Conservation (phyloP, 2,797 vertebrate species). For the Platalea minor region DNA sequence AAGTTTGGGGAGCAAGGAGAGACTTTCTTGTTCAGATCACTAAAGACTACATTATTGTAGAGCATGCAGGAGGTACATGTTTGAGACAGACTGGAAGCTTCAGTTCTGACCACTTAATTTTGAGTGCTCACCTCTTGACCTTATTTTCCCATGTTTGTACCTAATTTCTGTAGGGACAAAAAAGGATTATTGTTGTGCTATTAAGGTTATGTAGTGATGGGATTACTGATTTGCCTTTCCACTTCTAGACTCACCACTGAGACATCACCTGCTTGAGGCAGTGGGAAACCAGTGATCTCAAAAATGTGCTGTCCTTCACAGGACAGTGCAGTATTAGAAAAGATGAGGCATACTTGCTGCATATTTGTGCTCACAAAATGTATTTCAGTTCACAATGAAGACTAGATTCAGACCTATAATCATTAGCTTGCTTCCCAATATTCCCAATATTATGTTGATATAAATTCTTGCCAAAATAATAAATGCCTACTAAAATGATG, state of each 20-base stretch:
- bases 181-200: background rate
- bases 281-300: background rate
- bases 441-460: background rate
- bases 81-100: background rate
- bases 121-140: background rate
- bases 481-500: background rate
- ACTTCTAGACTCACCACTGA: background rate
- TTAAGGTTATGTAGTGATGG: background rate
- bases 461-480: background rate
- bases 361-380: background rate
- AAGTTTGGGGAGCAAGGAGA: background rate
- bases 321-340: background rate
- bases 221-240: background rate
- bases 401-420: background rate
- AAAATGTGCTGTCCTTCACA: background rate
- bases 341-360: background rate
- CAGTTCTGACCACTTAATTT: background rate
- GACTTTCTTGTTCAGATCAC: background rate
- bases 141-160: background rate
- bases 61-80: background rate
- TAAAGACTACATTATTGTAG: background rate
- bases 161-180: background rate
- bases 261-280: accelerated
- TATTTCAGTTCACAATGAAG: background rate
- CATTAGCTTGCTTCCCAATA: background rate